Conservation (phyloP, 64 coral and sea anemone species). For the Montipora cactus region DNA sequence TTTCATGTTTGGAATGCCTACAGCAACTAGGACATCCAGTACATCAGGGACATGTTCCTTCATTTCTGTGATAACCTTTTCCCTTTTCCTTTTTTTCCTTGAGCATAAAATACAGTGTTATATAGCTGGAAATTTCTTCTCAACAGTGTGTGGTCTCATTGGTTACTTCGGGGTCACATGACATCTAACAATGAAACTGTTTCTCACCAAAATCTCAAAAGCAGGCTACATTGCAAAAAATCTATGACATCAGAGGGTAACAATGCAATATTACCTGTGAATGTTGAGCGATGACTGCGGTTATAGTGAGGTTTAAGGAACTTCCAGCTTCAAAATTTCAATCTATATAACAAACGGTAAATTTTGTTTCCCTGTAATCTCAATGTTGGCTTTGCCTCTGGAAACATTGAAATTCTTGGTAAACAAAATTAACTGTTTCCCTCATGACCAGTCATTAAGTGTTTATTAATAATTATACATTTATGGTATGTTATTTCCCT, state of each 20-base stretch:
- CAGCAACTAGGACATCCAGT: conserved; percentile 19
- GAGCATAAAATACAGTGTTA: neutral
- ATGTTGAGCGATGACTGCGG: neutral
- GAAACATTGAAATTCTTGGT: neutral
- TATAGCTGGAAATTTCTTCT: neutral
- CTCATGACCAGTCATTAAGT: neutral
- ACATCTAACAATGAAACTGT: neutral
- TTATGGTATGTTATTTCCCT: neutral
- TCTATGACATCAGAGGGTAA: neutral
- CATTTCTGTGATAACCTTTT: conserved; percentile 16
- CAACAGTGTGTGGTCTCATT: neutral
- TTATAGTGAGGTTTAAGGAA: neutral
- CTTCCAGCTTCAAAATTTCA: neutral
- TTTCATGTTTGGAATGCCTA: conserved; percentile 9
- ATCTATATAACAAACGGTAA: neutral
- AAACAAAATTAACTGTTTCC: neutral
- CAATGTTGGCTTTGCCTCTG: neutral
- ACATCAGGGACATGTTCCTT: neutral
- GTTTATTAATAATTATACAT: neutral
- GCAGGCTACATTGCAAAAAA: neutral
- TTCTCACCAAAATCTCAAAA: neutral
- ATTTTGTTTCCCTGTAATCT: neutral
- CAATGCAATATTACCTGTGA: neutral
- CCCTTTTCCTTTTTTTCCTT: neutral
- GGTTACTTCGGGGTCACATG: neutral